Conservation (phyloP, 1,140 invertebrate species). For the Drosophila busckii region DNA sequence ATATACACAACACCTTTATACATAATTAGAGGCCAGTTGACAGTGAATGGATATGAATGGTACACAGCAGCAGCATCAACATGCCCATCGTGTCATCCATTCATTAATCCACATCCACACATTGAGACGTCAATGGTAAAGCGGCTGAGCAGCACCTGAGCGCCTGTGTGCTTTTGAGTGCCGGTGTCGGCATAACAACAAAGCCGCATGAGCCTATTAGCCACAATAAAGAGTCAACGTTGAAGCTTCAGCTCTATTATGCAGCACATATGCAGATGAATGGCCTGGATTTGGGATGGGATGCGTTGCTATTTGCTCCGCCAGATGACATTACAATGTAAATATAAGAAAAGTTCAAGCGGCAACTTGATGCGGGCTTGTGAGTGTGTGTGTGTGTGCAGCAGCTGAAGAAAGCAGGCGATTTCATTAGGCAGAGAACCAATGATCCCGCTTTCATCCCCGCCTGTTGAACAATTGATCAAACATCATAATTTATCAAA, state of each 20-base stretch:
- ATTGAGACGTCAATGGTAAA: slow-evolving; percentile 46
- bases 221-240: slow-evolving; percentile 68
- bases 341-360: slow-evolving; percentile 72
- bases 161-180: slow-evolving; percentile 39
- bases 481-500: slow-evolving; percentile 78
- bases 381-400: not conserved
- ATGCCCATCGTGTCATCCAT: slow-evolving; percentile 47
- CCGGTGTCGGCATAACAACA: slow-evolving; percentile 64
- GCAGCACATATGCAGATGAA: slow-evolving; percentile 67
- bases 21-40: slow-evolving; percentile 72
- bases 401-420: slow-evolving; percentile 45
- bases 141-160: slow-evolving; percentile 15
- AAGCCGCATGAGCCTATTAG: slow-evolving; percentile 69
- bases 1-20: slow-evolving; percentile 62
- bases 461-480: slow-evolving; percentile 70
- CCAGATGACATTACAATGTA: slow-evolving; percentile 77
- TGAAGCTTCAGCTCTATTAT: slow-evolving; percentile 55
- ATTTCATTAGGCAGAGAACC: slow-evolving; percentile 49
- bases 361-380: slow-evolving; percentile 57
- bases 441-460: slow-evolving; percentile 23
- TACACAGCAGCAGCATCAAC: slow-evolving; percentile 47
- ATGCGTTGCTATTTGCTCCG: slow-evolving; percentile 47
- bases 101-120: slow-evolving; percentile 63
- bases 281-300: slow-evolving; percentile 39
- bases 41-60: slow-evolving; percentile 46